These are phyloP conservation scores for Antechinus flavipes DNA, from an alignment of 2,113 vertebrate genomes.

Conservation along the genomic window DNA sequence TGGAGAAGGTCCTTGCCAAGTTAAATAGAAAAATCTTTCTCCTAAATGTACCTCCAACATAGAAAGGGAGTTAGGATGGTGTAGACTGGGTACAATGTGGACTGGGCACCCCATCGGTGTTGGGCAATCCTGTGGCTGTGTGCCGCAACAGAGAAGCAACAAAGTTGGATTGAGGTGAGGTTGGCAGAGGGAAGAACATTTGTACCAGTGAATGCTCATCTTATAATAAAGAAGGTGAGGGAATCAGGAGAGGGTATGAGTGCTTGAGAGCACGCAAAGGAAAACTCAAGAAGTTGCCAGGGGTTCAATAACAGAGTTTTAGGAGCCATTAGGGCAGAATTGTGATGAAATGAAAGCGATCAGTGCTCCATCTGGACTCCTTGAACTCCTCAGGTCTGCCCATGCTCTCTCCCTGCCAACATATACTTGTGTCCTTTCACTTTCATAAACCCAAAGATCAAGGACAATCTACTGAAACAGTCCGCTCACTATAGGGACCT, in stretches of 20 bases:
- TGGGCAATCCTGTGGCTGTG: neutral
- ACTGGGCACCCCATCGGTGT: neutral
- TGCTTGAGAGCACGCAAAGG: neutral
- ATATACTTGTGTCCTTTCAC: neutral
- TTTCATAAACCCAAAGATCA: neutral
- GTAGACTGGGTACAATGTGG: neutral
- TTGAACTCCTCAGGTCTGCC: neutral
- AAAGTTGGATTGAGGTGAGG: neutral
- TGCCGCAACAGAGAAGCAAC: neutral
- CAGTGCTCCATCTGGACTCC: neutral
- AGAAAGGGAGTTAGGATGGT: neutral
- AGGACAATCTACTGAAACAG: neutral
- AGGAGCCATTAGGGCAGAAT: neutral
- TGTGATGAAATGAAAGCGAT: neutral
- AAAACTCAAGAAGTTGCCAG: neutral
- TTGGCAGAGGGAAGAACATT: neutral
- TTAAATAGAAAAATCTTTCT: neutral
- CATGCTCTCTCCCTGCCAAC: neutral
- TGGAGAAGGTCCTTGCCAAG: neutral
- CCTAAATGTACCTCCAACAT: neutral
- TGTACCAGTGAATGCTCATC: neutral
- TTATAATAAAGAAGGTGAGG: neutral
- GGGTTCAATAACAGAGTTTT: neutral
- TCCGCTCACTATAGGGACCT: neutral
- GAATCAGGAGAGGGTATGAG: neutral